A percentile compares a stretch with the other conserved stretches of the same genome.
phyloP scores from a whole-genome alignment of 2,888 invertebrate genomes.

The Caenorhabditis zanzibari region DNA sequence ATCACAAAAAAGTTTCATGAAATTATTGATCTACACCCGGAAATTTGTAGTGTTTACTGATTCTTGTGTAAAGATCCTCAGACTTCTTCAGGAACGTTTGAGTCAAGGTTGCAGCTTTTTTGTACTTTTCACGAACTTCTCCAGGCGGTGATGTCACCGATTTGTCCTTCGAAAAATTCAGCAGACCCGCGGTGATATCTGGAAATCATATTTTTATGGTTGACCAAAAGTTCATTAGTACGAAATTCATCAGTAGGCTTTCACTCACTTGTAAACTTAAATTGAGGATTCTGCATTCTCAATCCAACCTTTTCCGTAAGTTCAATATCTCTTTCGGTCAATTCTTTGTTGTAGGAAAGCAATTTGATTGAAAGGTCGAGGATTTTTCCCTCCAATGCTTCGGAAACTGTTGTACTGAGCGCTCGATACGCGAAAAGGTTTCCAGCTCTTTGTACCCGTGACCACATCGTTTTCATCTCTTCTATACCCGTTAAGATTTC shows the following conservation, averaged over 20 bases:
- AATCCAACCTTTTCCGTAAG: background rate
- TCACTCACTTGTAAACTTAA: no score
- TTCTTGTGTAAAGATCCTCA: constrained; percentile 2
- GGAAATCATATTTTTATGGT: background rate
- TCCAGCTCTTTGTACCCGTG: constrained; percentile 44
- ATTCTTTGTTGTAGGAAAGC: background rate
- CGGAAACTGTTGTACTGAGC: constrained; percentile 11
- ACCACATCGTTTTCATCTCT: constrained; percentile 42
- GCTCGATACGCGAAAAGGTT: constrained; percentile 34
- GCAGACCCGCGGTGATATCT: constrained; percentile 35
- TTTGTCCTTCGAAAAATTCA: constrained; percentile 1
- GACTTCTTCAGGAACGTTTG: constrained; percentile 25
- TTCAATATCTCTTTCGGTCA: constrained; percentile 1
- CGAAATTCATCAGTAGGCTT: background rate
- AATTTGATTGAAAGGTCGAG: constrained; percentile 11
- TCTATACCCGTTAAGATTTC: constrained; percentile 10
- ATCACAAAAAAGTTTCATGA: background rate
- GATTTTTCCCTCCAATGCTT: constrained; percentile 20
- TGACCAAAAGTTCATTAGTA: no score
- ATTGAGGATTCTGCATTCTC: no score
- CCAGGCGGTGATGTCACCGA: background rate
- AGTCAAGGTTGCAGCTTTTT: constrained; percentile 19
- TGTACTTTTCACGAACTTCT: constrained; percentile 27
- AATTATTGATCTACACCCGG: no score
- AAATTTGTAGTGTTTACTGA: constrained; percentile 11